phyloP scores from a whole-genome alignment of 2,113 vertebrate species.

The Galemys pyrenaicus region DNA sequence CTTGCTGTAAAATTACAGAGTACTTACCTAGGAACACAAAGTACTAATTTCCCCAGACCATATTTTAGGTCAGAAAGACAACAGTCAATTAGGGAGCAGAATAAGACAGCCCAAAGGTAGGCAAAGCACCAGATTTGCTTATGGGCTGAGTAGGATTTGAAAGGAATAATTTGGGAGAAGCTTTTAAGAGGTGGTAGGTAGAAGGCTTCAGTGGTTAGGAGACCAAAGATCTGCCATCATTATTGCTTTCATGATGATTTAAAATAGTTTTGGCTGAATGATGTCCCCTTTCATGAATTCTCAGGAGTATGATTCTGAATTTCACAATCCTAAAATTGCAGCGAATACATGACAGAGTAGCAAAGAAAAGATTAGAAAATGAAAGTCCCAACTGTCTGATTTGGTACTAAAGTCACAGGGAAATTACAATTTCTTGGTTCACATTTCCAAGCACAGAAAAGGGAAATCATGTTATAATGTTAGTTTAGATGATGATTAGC shows the following conservation, averaged over 20 bases:
- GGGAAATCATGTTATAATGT: background rate
- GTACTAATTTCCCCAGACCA: background rate
- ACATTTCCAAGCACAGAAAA: background rate
- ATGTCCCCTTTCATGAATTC: background rate
- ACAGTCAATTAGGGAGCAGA: conserved; percentile 43
- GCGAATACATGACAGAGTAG: background rate
- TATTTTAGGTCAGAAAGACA: conserved; percentile 42
- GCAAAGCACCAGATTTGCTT: conserved; percentile 16
- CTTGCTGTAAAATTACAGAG: conserved; percentile 7
- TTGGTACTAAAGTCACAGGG: background rate
- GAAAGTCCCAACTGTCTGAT: background rate
- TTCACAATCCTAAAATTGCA: background rate
- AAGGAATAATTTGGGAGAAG: conserved; percentile 21
- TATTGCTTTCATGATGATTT: conserved; percentile 4
- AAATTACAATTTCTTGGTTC: background rate
- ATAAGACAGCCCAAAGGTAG: background rate
- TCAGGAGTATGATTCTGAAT: background rate
- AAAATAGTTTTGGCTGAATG: background rate
- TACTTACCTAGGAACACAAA: background rate
- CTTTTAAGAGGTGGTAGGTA: conserved; percentile 38
- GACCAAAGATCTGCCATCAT: background rate
- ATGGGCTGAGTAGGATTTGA: background rate
- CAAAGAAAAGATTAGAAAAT: background rate
- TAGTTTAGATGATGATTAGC: background rate
- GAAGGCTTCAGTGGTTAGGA: conserved; percentile 20